These are phyloP conservation scores for Columba janthina DNA, from an alignment of 2,113 vertebrate genomes.

Conservation along the genomic window DNA sequence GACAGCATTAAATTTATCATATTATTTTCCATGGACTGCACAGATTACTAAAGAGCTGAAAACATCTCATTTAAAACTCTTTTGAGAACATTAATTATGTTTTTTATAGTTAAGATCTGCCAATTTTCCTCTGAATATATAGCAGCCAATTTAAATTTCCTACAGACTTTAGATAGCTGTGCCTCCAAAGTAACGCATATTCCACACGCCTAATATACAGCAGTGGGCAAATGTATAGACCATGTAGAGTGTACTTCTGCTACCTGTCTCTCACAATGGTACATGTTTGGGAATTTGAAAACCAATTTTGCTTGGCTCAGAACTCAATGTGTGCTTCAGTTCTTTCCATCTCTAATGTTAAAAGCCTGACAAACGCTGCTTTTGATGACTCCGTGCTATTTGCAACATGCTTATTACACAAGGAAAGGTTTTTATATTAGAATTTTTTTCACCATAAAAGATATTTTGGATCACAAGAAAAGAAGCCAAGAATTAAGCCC, in stretches of 20 bases:
- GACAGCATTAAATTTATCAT: conserved; percentile 20
- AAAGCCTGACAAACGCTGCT: neutral
- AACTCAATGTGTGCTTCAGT: neutral
- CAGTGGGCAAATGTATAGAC: neutral
- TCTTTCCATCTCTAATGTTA: neutral
- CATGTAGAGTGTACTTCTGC: neutral
- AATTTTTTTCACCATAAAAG: neutral
- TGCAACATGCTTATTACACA: neutral
- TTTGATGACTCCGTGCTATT: conserved; percentile 8
- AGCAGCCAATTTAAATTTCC: conserved; percentile 37
- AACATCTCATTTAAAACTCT: conserved; percentile 23
- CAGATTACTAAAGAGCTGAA: conserved; percentile 2
- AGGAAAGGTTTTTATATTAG: neutral
- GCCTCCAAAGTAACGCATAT: neutral
- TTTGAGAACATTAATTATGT: conserved; percentile 17
- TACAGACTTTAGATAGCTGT: conserved; percentile 6
- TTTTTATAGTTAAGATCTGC: conserved; percentile 24
- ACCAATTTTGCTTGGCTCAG: neutral
- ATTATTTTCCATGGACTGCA: conserved; percentile 32
- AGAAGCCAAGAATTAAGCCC: neutral
- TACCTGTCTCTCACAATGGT: conserved; percentile 4
- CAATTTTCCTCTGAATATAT: neutral
- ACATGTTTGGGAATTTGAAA: neutral
- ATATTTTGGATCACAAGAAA: neutral
- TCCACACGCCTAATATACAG: neutral